Percentiles rank a stretch among this genome's conserved stretches.
These are phyloP conservation scores for Pagetopsis macropterus DNA, from an alignment of 2,797 vertebrate genomes.

Conservation along the genomic window DNA sequence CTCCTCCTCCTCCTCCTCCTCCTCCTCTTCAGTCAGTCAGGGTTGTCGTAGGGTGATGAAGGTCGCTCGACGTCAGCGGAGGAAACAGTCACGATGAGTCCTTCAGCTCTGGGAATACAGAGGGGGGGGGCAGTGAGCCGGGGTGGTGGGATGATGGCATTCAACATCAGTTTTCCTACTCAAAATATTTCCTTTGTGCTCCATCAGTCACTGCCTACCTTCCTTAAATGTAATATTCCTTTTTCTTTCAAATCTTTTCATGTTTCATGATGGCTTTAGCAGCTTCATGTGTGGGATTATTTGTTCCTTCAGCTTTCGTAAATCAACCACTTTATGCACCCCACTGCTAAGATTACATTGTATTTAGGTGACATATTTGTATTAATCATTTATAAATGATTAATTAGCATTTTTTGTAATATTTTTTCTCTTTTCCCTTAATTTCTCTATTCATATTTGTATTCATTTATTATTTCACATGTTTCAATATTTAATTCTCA, in stretches of 20 bases:
- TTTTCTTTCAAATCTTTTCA: background rate
- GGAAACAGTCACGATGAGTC: conserved; percentile 53
- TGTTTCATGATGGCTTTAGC: conserved; percentile 1
- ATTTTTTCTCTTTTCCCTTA: too few species aligned
- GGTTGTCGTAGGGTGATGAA: conserved; percentile 57
- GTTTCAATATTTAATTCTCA: too few species aligned
- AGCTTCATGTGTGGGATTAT: conserved; percentile 16
- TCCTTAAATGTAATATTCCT: conserved; percentile 1
- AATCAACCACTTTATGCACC: background rate
- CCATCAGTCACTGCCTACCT: conserved; percentile 5
- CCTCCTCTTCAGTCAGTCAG: conserved; percentile 53
- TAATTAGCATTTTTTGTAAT: too few species aligned
- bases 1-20: conserved; percentile 1
- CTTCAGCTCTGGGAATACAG: conserved; percentile 72
- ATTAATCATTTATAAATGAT: too few species aligned
- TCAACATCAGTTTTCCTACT: conserved; percentile 2
- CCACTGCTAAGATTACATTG: background rate
- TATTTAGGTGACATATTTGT: too few species aligned
- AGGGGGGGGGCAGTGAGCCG: conserved; percentile 29
- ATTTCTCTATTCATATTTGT: too few species aligned
- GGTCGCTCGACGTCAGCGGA: conserved; percentile 42
- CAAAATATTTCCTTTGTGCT: conserved; percentile 10
- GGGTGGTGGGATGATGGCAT: background rate
- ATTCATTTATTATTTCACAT: too few species aligned
- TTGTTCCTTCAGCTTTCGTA: background rate